A percentile compares a stretch with the other conserved stretches of the same genome.
Evolutionary conservation across 1,140 invertebrate species (phyloP).

Genomic region (Cherax quadricarinatus): DNA sequence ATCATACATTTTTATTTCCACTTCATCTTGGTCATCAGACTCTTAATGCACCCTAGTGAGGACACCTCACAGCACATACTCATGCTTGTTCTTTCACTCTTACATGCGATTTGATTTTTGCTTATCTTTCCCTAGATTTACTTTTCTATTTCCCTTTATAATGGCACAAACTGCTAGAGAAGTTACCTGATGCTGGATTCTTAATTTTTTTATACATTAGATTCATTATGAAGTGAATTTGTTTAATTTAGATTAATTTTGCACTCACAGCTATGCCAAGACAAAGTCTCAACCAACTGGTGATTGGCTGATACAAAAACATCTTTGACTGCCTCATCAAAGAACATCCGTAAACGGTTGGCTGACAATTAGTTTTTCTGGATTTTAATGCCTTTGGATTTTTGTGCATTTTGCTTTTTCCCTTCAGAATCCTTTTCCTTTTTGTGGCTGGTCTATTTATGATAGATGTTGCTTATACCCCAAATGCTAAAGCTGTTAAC

Average conservation of each 20-base stretch:
- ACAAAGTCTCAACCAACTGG: conserved; percentile 10
- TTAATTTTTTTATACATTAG: background rate
- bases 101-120: background rate
- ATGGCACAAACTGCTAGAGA: background rate
- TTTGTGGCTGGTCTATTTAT: background rate
- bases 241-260: background rate
- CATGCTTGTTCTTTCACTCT: no score
- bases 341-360: conserved; percentile 16
- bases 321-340: conserved; percentile 9
- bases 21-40: no score
- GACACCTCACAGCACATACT: no score
- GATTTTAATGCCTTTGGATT: background rate
- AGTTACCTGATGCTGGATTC: background rate
- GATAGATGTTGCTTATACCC: background rate
- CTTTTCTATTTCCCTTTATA: background rate
- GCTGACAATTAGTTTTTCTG: background rate
- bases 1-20: no score
- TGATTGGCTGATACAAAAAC: conserved; percentile 4
- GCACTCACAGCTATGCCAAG: conserved; percentile 8
- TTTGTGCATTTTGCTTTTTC: background rate
- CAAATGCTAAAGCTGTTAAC: no score
- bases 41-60: no score
- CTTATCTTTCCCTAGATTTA: background rate
- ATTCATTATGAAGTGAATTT: conserved; percentile 6
- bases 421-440: background rate